Base-by-base conservation (phyloP, 1,140 invertebrate genomes). In the Fopius arisanus region DNA sequence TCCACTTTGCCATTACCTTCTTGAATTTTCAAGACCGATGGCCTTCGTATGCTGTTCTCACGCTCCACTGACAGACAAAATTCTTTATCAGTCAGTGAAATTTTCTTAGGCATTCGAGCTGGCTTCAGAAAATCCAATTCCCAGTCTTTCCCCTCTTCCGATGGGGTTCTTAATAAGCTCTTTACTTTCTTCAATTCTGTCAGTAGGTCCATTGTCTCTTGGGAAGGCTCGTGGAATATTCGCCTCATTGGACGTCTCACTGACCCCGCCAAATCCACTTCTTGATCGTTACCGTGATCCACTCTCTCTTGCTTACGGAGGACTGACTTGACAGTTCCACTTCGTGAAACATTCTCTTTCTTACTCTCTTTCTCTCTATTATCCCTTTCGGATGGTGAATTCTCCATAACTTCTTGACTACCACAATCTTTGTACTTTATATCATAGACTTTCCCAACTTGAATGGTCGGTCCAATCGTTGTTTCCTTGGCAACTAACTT, bases 31-130 rank as follows among this genome's bases (percentile, higher is more conserved):
- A 76, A 9, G 29, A 43, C 19, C 33, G 77, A 71, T 2, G 79
- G 77, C 68, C 78, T 78, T 19, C 83, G 78, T 59, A 86, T 73
- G 66, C 86, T 87, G 33, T 86, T 87, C 68, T 88, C 87, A 2
- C 86, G 78, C 28, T 88, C 86, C 0, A 86, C 77, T 0, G 87
- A 87, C 12, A 88, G 63, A 73, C 86, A 87, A 65, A 88, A 88
- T 48, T 88, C 87, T 41, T 86, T 83, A 63, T 88, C 86, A 0
- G 85, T 87, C 0, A 88, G 72, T 31, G 84, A 77, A 68, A 88
- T 81, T n/a, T 82, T 83, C 43, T 86, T 87, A 0, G 87, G 84
- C 59, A 83, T 78, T 2, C 80, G 78, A 4, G 59, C 72, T 0
- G 76, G 71, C 6, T 80, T 84, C 4, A 82, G 71, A 6, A 83